Evolutionary conservation across 1,140 invertebrate species (phyloP).

Genomic region (Panagrolaimus sp.): DNA sequence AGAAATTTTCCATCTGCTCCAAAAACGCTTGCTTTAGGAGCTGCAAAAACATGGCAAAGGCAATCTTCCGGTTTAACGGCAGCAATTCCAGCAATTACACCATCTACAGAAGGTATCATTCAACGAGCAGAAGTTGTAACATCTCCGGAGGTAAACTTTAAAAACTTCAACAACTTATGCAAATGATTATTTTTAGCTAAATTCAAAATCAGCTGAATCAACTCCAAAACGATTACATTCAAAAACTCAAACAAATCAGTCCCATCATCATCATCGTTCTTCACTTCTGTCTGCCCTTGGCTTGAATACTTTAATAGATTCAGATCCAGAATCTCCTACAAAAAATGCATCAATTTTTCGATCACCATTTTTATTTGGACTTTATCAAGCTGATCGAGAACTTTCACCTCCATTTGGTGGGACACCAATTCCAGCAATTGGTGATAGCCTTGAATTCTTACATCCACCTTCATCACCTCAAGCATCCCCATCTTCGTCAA

Average conservation of each 20-base stretch:
- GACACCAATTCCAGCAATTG: too few relatives aligned
- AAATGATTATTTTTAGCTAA: not conserved
- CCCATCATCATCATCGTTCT: too few relatives aligned
- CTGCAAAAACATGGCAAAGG: not conserved
- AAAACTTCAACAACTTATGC: too few relatives aligned
- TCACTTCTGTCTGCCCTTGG: not conserved
- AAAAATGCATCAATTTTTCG: not conserved
- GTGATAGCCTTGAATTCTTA: too few relatives aligned
- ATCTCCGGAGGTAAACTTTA: not conserved
- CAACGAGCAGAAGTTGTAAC: not conserved
- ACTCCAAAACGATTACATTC: not conserved
- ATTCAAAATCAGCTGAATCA: not conserved
- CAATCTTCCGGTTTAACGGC: not conserved
- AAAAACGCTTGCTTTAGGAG: not conserved
- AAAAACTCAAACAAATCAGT: too few relatives aligned
- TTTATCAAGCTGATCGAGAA: slow-evolving; percentile 8
- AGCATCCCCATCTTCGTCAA: too few relatives aligned
- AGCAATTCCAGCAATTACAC: not conserved
- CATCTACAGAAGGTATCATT: not conserved
- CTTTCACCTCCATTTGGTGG: not conserved
- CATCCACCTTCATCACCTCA: too few relatives aligned
- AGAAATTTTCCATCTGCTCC: not conserved
- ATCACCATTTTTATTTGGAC: not conserved
- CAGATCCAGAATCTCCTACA: not conserved
- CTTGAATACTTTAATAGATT: not conserved